Evolutionary conservation across 35 echinoderm and acorn worm species (phyloP), one percentile per base, ranked within the genome.

Genomic region (Lytechinus variegatus): DNA sequence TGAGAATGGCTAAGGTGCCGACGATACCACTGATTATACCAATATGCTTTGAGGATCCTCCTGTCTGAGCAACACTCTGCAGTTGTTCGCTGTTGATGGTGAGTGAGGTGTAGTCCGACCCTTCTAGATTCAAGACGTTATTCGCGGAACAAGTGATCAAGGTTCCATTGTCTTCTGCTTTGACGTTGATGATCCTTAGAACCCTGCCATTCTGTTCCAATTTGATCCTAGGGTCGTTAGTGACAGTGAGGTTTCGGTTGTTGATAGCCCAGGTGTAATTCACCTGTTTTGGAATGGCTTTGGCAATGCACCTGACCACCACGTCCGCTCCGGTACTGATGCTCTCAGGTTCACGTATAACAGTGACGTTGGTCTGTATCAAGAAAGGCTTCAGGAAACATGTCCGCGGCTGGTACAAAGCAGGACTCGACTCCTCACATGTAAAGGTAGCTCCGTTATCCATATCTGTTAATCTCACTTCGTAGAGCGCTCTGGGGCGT

Each of bases 201-300:
- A 57, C 53, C 27, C n/a, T 57, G 10, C 92, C 92, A 54, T 55
- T 27, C n/a, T 93, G n/a, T 24, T 57, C 92, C 5, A 27, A 56
- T n/a, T 28, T 27, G 28, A 93, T 93, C n/a, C 92, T 9, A 9
- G 92, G 92, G 55, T 93, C 92, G 55, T 54, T 93, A 14, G 27
- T 93, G 9, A 28, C 9, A 4, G 92, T 53, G 27, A 93, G 27
- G 53, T 93, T 93, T 44, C 27, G 55, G 52, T 93, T 93, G 91
- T 97, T 97, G 13, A 97, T 21, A 6, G 86, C 56, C 96, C 96
- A 97, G 0, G 96, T 97, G 87, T 97, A 97, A 56, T 97, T 97
- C n/a, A 97, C 96, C 9, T 86, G 13, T 8, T 55, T 87, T 0
- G 96, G 96, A 13, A 97, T 27, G 8, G 96, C 96, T 29, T 92